Conservation (phyloP, 2,113 vertebrate genomes). For the Fulmarus glacialis region DNA sequence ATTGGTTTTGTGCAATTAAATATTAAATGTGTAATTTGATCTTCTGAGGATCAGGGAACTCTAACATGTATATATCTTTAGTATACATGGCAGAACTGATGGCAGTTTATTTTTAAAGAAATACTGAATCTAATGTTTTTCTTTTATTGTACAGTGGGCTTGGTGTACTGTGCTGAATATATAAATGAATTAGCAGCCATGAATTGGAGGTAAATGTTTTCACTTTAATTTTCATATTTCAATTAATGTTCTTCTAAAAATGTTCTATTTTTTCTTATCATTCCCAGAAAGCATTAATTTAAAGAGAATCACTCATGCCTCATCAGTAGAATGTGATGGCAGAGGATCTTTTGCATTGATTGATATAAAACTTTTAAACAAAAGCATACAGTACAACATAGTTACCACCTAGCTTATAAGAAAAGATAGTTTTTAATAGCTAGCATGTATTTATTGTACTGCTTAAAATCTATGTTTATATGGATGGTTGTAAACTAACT, state of each 20-base stretch:
- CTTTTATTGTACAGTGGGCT: slow-evolving; percentile 69
- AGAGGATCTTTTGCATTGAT: neutral
- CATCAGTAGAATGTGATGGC: neutral
- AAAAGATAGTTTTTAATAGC: neutral
- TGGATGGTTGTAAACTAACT: neutral
- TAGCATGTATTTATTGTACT: neutral
- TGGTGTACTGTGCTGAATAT: slow-evolving; percentile 91
- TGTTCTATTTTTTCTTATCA: neutral
- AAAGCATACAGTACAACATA: neutral
- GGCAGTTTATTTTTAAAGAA: neutral
- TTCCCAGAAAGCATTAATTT: neutral
- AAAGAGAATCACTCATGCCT: neutral
- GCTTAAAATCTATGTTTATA: neutral
- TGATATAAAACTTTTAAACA: neutral
- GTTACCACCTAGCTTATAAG: neutral
- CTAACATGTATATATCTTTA: neutral
- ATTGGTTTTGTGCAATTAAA: neutral
- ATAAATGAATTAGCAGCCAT: slow-evolving; percentile 93
- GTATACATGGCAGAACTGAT: neutral
- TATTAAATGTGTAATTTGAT: neutral
- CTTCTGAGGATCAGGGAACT: neutral
- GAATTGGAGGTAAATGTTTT: slow-evolving; percentile 89
- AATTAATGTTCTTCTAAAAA: neutral
- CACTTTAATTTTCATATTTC: neutral
- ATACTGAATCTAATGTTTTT: neutral